A percentile compares a stretch with the other conserved stretches of the same genome.
Evolutionary conservation across 2,113 vertebrate genomes (phyloP).

Genomic region (Elgaria multicarinata): DNA sequence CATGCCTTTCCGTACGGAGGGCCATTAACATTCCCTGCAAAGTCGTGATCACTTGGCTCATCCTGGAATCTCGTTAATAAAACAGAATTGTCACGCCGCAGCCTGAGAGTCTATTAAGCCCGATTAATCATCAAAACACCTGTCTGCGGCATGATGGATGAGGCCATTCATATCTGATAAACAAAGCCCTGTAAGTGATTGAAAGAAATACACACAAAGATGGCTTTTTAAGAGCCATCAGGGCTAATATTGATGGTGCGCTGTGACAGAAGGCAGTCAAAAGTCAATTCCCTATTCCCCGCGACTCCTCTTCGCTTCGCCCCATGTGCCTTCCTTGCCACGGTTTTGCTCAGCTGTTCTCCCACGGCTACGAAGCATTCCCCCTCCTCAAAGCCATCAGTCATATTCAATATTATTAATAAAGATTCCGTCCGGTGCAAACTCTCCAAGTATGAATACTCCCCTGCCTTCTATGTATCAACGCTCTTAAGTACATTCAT

Average conservation of each 20-base stretch:
- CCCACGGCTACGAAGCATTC: background rate
- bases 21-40: background rate
- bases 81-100: background rate
- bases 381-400: background rate
- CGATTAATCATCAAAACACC: constrained; percentile 26
- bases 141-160: constrained; percentile 30
- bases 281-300: constrained; percentile 10
- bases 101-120: background rate
- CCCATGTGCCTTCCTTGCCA: background rate
- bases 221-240: constrained; percentile 24
- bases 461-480: too few relatives aligned
- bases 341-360: background rate
- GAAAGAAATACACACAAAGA: constrained; percentile 26
- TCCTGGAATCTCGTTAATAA: constrained; percentile 7
- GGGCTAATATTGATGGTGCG: background rate
- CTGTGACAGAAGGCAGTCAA: background rate
- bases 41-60: background rate
- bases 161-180: constrained; percentile 29
- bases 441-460: too few relatives aligned
- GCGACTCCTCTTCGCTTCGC: background rate
- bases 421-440: too few relatives aligned
- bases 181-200: constrained; percentile 26
- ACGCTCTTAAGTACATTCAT: too few relatives aligned
- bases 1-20: background rate
- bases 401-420: background rate